Conservation (phyloP, 2,797 vertebrate genomes). For the Tarsius wallacei region DNA sequence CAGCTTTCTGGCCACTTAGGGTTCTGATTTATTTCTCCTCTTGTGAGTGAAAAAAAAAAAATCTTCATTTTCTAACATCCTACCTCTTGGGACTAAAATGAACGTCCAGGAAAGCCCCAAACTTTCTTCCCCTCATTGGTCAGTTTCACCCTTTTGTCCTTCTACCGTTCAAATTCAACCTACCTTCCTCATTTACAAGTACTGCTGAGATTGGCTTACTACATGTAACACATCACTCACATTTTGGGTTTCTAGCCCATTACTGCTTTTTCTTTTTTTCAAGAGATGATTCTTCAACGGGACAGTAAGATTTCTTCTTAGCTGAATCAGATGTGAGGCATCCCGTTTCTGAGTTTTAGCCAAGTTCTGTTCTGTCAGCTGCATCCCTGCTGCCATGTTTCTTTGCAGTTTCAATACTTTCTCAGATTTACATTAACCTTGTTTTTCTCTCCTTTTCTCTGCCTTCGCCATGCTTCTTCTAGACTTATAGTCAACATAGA, state of each 20-base stretch:
- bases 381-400: background rate
- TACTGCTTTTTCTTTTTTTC: background rate
- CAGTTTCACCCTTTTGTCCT: background rate
- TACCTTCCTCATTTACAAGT: background rate
- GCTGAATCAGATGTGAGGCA: background rate
- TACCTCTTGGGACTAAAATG: too few species aligned
- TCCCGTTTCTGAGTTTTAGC: background rate
- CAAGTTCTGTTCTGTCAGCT: accelerated
- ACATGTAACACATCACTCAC: accelerated
- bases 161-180: background rate
- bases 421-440: background rate
- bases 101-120: background rate
- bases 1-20: background rate
- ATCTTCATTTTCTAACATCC: background rate
- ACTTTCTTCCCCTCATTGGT: too few species aligned
- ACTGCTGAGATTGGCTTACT: background rate
- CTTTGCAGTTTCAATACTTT: background rate
- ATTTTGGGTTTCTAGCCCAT: background rate
- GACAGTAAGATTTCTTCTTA: background rate
- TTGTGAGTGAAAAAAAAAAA: background rate
- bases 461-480: background rate
- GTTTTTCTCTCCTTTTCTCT: background rate
- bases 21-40: background rate
- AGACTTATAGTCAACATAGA: background rate
- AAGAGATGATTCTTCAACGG: background rate